Base-by-base conservation (phyloP, 2,113 vertebrate species). In the Excalfactoria chinensis region DNA sequence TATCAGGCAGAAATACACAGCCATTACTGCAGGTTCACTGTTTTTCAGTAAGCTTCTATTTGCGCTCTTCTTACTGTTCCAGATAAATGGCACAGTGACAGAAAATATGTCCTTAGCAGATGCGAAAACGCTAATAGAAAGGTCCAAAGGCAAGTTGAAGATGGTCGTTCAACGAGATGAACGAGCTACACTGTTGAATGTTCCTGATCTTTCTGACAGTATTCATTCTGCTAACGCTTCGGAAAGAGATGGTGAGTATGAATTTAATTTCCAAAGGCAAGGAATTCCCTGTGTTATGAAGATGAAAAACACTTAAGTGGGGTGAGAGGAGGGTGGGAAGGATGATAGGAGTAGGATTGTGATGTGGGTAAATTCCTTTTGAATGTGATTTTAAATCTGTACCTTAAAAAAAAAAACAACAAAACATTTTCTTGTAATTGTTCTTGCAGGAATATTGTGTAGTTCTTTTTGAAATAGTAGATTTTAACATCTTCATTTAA, bases 71-170 rank as follows among this genome's bases (percentile, higher is more conserved):
- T 80, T 94, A 53, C 69, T 95, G 4, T 97, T 97, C 60, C 96
- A 99, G 99, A 99, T 99, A 97, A 99, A 99, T 84, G 99, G 99
- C 96, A 99, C 99, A 49, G 99, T 99, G 96, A 99, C 99, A 5
- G 99, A 99, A 98, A 99, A 99, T 95, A 99, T 99, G 98, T 99
- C 99, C 79, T 97, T 99, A 98, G 99, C 99, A 94, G 99, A 99
- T 83, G 99, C 99, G 89, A 99, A 99, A 97, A 99, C 99, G 72
- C 98, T 99, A 97, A 99, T 99, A 95, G 99, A 99, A 97, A 98
- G 99, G 97, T 99, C 99, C 92, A 99, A 99, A 98, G 99, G 99
- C 97, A 99, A 99, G 97, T 97, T 99, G 97, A 99, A 99, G 97
- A 99, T 99, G 99, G 99, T 99, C 26, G 99, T 99, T 95, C 99